These are phyloP conservation scores for Coenonympha arcania DNA, from an alignment of 2,888 invertebrate species.

Conservation along the genomic window DNA sequence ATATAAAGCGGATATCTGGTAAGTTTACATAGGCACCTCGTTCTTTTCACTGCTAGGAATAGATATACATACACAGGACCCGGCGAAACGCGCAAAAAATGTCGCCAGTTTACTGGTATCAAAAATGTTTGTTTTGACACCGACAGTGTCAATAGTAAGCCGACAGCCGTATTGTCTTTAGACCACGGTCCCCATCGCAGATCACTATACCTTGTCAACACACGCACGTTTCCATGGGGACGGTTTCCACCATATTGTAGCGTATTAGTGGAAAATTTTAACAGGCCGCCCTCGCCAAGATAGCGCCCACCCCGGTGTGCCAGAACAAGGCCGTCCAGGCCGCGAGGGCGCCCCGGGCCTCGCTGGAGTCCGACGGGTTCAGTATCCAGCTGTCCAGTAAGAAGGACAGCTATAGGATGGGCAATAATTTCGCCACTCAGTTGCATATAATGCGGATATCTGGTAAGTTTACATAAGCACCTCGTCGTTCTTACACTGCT, in stretches of 20 bases:
- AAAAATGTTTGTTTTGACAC: no score
- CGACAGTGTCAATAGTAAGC: no score
- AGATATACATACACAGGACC: no score
- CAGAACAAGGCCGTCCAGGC: conserved; percentile 63
- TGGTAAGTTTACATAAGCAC: conserved; percentile 49
- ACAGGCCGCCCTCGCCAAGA: conserved; percentile 64
- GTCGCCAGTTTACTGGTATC: no score
- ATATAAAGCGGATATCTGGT: conserved; percentile 72
- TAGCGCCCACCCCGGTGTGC: conserved; percentile 60
- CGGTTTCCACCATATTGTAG: no score
- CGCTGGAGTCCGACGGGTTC: conserved; percentile 68
- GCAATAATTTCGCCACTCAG: conserved; percentile 70
- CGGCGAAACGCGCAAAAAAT: no score
- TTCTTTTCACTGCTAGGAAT: neutral
- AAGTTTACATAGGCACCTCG: conserved; percentile 34
- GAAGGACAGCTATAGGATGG: conserved; percentile 73
- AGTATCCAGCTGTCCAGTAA: conserved; percentile 69
- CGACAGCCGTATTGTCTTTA: no score
- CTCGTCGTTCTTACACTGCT: neutral
- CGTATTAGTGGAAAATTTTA: no score
- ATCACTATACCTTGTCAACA: no score
- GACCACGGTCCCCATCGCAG: no score
- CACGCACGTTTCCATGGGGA: no score
- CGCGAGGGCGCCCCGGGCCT: conserved; percentile 64
- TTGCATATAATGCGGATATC: conserved; percentile 70